These are phyloP conservation scores for Vulpes vulpes DNA, from an alignment of 2,113 vertebrate species.

Conservation along the genomic window DNA sequence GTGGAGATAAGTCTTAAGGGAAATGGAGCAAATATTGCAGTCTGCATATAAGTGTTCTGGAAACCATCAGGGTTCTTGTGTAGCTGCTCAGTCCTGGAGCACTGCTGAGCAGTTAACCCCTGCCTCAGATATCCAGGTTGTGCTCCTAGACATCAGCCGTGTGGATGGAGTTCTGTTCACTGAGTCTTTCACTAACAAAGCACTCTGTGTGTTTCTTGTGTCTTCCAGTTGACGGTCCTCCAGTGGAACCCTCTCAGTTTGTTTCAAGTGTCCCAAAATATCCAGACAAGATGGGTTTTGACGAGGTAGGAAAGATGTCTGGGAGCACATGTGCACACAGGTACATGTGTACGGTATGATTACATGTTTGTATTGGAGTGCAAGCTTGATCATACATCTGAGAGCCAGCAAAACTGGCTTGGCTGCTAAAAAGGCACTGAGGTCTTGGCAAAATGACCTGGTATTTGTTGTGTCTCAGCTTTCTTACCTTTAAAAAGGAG, in stretches of 20 bases:
- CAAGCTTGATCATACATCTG: background rate
- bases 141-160: background rate
- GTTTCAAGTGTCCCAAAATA: slow-evolving; percentile 87
- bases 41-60: background rate
- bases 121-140: too few species aligned
- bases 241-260: slow-evolving; percentile 92
- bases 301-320: slow-evolving; percentile 90
- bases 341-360: background rate
- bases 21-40: background rate
- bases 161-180: background rate
- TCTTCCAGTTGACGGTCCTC: slow-evolving; percentile 93
- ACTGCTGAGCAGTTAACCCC: background rate
- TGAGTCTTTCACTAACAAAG: slow-evolving; percentile 17
- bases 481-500: background rate
- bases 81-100: background rate
- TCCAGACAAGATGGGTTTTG: slow-evolving; percentile 95
- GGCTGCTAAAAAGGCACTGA: background rate
- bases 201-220: slow-evolving; percentile 69
- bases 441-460: background rate
- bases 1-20: background rate
- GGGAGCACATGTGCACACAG: rapidly evolving
- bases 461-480: background rate
- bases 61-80: background rate
- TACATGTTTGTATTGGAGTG: background rate
- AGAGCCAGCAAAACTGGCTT: background rate